A percentile compares a stretch with the other conserved stretches of the same genome.
These are phyloP conservation scores for Lichenostomus cassidix DNA, from an alignment of 2,113 vertebrate genomes.

Conservation along the genomic window DNA sequence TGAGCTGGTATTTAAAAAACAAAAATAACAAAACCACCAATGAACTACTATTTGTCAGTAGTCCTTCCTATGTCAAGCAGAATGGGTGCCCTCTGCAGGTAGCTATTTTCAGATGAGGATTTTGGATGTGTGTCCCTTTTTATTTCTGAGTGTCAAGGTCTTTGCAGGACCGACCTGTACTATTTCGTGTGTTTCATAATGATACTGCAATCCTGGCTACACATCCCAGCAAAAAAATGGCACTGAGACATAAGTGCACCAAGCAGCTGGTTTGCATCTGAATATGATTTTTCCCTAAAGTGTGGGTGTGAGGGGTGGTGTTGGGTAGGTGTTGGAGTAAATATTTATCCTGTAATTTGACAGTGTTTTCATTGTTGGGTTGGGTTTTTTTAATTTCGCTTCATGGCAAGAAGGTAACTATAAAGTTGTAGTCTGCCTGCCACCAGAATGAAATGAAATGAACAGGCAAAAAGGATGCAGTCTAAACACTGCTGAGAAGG, in stretches of 20 bases:
- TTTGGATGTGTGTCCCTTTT: not conserved
- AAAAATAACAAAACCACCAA: not conserved
- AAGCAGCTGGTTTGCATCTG: not conserved
- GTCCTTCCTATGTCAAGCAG: not conserved
- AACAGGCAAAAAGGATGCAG: not conserved
- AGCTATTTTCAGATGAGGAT: not conserved
- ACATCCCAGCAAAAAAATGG: not conserved
- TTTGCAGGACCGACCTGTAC: not conserved
- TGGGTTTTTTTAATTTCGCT: not conserved
- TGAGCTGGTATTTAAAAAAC: not conserved
- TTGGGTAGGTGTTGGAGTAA: not conserved
- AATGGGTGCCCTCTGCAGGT: conserved; percentile 58
- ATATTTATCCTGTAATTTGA: not conserved
- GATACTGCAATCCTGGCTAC: not conserved
- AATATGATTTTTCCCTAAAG: not conserved
- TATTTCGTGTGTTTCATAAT: not conserved
- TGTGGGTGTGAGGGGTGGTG: not conserved
- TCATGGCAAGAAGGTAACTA: not conserved
- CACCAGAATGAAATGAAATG: not conserved
- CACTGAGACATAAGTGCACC: not conserved
- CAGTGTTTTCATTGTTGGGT: not conserved
- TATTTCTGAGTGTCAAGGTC: not conserved
- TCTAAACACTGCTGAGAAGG: not conserved
- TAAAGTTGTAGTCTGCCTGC: not conserved
- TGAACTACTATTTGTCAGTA: not conserved